These are phyloP conservation scores for Tenthredo mesomela DNA, from an alignment of 2,888 invertebrate species.

Conservation along the genomic window DNA sequence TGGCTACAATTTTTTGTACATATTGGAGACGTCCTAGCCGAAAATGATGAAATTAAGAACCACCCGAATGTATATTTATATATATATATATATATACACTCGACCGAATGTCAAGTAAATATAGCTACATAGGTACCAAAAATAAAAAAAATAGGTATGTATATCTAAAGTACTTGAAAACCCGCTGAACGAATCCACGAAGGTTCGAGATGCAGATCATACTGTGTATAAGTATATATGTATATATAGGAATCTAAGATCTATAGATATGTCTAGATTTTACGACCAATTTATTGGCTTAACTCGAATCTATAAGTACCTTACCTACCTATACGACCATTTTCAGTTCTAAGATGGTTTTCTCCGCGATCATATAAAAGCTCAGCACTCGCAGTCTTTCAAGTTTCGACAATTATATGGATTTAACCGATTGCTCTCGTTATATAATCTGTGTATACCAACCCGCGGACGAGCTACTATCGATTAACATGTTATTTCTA, in stretches of 20 bases:
- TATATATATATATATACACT: not conserved
- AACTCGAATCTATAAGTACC: slow-evolving; percentile 9
- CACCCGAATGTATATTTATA: too few relatives aligned
- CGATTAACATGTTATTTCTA: slow-evolving; percentile 14
- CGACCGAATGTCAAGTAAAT: not conserved
- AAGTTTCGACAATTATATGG: slow-evolving; percentile 18
- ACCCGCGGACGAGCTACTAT: not conserved
- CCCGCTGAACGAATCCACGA: not conserved
- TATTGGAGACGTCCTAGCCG: too few relatives aligned
- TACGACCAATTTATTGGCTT: slow-evolving; percentile 37
- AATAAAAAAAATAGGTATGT: not conserved
- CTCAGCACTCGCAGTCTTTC: not conserved
- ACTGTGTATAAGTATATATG: too few relatives aligned
- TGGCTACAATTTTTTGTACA: too few relatives aligned
- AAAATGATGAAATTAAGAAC: too few relatives aligned
- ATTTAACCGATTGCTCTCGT: not conserved
- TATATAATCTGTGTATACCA: not conserved
- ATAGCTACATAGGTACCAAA: not conserved
- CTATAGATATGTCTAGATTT: slow-evolving; percentile 12
- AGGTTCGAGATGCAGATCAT: not conserved
- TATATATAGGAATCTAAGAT: not conserved
- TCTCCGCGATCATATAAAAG: not conserved
- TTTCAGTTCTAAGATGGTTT: slow-evolving; percentile 17
- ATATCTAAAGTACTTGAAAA: not conserved
- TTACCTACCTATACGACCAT: slow-evolving; percentile 2